phyloP scores from a whole-genome alignment of 2,888 invertebrate species.

The Pterobdella sp. region DNA sequence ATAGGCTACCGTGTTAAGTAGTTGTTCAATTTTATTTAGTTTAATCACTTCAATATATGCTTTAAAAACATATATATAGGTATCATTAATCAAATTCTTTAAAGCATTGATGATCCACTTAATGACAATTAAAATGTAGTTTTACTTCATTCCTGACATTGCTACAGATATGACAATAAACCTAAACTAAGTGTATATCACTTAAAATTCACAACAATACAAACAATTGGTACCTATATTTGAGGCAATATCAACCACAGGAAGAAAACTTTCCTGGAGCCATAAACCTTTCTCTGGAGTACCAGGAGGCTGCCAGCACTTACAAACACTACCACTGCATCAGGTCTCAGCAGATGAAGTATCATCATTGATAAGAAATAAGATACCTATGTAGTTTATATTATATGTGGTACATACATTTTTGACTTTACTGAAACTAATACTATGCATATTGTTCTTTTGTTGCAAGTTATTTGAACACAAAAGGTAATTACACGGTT shows the following conservation, averaged over 20 bases:
- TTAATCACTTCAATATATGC: too few relatives aligned
- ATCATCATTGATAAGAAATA: background rate
- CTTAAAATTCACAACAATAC: background rate
- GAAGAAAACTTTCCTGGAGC: constrained; percentile 81
- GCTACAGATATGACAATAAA: background rate
- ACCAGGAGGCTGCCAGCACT: constrained; percentile 73
- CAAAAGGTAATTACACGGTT: too few relatives aligned
- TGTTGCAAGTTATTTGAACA: too few relatives aligned
- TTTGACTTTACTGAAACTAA: too few relatives aligned
- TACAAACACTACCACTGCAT: constrained; percentile 86
- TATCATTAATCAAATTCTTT: too few relatives aligned
- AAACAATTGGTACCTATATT: background rate
- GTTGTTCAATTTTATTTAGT: too few relatives aligned
- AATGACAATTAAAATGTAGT: background rate
- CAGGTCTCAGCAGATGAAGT: constrained; percentile 39
- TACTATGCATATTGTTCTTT: too few relatives aligned
- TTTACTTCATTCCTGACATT: background rate
- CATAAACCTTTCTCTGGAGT: constrained; percentile 77
- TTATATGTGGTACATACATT: too few relatives aligned
- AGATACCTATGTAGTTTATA: too few relatives aligned
- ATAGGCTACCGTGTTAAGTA: too few relatives aligned
- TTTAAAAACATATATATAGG: too few relatives aligned
- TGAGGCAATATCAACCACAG: too few relatives aligned
- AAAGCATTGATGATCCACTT: background rate
- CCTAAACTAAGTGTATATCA: background rate